Percentiles rank a stretch among this genome's conserved stretches.
Evolutionary conservation across 2,113 vertebrate genomes (phyloP).

Genomic region (Hydrochoerus hydrochaeris): DNA sequence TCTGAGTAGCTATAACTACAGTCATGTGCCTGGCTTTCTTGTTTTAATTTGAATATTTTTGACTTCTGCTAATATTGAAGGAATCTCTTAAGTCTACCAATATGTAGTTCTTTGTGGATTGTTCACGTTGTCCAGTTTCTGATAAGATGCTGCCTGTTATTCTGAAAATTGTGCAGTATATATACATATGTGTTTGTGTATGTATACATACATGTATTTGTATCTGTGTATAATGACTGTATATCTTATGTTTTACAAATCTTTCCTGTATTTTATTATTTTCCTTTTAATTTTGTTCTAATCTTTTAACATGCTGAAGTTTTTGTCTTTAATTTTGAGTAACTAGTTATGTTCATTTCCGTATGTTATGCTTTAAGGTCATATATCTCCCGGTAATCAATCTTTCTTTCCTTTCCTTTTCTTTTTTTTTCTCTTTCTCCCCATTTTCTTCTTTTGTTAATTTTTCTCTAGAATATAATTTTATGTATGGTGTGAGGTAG

Average conservation of each 20-base stretch:
- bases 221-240: background rate
- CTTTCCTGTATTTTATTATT: background rate
- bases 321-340: slow-evolving; percentile 38
- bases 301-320: background rate
- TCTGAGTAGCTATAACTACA: background rate
- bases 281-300: slow-evolving; percentile 38
- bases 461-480: background rate
- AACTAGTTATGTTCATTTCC: background rate
- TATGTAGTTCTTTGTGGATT: slow-evolving; percentile 1
- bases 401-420: background rate
- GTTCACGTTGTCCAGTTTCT: background rate
- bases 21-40: background rate
- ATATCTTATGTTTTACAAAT: background rate
- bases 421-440: no score
- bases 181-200: background rate
- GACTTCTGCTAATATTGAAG: slow-evolving; percentile 13
- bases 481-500: slow-evolving; percentile 54
- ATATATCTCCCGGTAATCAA: background rate
- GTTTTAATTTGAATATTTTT: slow-evolving; percentile 25
- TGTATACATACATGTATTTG: background rate
- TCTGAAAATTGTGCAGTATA: background rate
- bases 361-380: background rate
- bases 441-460: background rate
- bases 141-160: background rate
- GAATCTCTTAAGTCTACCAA: background rate